Evolutionary conservation across 2,888 invertebrate genomes (phyloP), one percentile per base, ranked within the genome.

Genomic region (Lampropteryx suffumata): DNA sequence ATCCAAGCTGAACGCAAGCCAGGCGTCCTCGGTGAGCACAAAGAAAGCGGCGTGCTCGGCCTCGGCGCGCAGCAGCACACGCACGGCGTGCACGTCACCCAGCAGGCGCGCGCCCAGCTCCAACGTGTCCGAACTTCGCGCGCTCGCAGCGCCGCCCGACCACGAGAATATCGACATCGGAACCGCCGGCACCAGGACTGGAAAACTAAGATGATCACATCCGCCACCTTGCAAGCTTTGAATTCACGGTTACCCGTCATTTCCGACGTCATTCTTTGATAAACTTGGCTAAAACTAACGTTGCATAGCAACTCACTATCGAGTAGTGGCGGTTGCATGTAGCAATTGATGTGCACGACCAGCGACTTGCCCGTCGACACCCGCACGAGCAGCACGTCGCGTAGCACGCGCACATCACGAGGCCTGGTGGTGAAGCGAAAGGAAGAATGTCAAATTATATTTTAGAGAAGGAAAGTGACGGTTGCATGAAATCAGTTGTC

Each of bases 81-180:
- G 61, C 28, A 65, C 64, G 44, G 62, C 57, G 61, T 85, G 87
- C 32, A 75, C 70, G 44, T 80, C 79, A 0, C 87, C 87, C 10
- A 87, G 65, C 39, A 88, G 67, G 12, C 70, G 67, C 33, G 85
- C 64, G 55, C 87, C 87, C 39, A 88, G 69, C 41, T 88, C 87
- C 51, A 88, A 33, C 40, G 77, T 64, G 26, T 78, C 78, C 9
- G 3, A 17, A 4, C 6, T 6, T 14, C 26, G 9, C 21, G 4
- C 27, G 8, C 3, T 3, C 1, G 24, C 28, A 12, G 37, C 37
- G 17, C 21, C 28, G 14, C 8, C 17, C 8, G 24, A 28, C 3
- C 35, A 34, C 4, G 44, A 29, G 5, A 34, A 3, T 8, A 39
- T 24, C n/a, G 59, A 48, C 2, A 67, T 44, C 3, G 50, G 50